Percentiles rank a stretch among this genome's conserved stretches.
phyloP scores from a whole-genome alignment of 2,888 invertebrate genomes.

The Latrodectus elegans region DNA sequence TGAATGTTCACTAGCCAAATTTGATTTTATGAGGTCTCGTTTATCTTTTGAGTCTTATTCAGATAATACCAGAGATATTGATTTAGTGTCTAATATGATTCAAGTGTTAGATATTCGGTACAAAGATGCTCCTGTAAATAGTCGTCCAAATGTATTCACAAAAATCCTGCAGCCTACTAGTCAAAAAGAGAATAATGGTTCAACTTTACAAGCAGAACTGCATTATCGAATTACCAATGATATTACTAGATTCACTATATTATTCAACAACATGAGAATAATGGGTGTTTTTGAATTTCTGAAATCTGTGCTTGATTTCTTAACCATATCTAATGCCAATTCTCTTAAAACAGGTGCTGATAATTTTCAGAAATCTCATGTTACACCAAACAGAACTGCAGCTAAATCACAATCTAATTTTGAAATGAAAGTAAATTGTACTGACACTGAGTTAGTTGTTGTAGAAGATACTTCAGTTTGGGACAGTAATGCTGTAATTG shows the following conservation, averaged over 20 bases:
- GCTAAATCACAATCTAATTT: slow-evolving; percentile 76
- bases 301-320: slow-evolving; percentile 87
- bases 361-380: background rate
- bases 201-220: slow-evolving; percentile 77
- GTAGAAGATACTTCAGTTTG: slow-evolving; percentile 90
- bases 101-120: slow-evolving; percentile 85
- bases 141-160: slow-evolving; percentile 88
- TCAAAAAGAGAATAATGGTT: slow-evolving; percentile 70
- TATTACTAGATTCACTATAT: slow-evolving; percentile 86
- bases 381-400: background rate
- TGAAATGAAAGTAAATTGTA: slow-evolving; percentile 93
- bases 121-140: slow-evolving; percentile 76
- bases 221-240: slow-evolving; percentile 79
- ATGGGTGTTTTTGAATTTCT: slow-evolving; percentile 97
- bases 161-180: slow-evolving; percentile 88
- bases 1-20: slow-evolving; percentile 81
- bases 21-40: slow-evolving; percentile 93
- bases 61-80: slow-evolving; percentile 92
- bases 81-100: slow-evolving; percentile 93
- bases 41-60: slow-evolving; percentile 89
- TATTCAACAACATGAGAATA: slow-evolving; percentile 94
- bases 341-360: background rate
- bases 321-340: slow-evolving; percentile 74
- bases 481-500: slow-evolving; percentile 95
- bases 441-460: slow-evolving; percentile 94